Base-by-base conservation (phyloP, 2,888 invertebrate species). In the Phymatocera aterrima region DNA sequence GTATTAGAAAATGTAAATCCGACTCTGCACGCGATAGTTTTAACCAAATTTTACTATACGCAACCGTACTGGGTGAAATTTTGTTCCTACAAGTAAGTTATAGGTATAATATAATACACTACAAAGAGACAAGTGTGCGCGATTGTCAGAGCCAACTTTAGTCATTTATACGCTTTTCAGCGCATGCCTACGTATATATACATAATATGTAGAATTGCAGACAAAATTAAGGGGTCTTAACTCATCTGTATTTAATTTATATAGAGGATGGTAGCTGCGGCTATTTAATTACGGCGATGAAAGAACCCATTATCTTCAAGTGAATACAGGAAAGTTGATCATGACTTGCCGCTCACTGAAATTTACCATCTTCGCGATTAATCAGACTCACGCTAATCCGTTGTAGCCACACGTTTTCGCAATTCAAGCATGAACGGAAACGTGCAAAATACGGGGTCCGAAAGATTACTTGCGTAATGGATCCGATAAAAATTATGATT, bases 101-200 rank as follows among this genome's bases (percentile, higher is more conserved):
- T 61, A 72, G 79, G 77, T 77, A 80, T 77, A 77, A n/a, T 54
- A 6, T 18, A n/a, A n/a, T 8, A 18, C 15, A 54, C 6, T 6
- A 24, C 28, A 24, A 28, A n/a, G 28, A 31, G 28, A 24, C 31
- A 80, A 79, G 78, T 40, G 72, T 77, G 81, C 81, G 82, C 83
- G 84, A 84, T 84, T 84, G 84, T 84, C 84, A 83, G 79, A 82
- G 78, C 78, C 57, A 51, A 54, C 31, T 31, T 60, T n/a, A n/a
- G n/a, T n/a, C n/a, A 60, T n/a, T 51, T 72, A 51, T 40, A 78
- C 77, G 64, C 77, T 72, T n/a, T n/a, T 78, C 18, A 72, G 78
- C 78, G 28, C n/a, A n/a, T n/a, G n/a, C n/a, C n/a, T 77, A 68
- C 51, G 77, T 77, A 77, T 61, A 64, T 34, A 68, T 77, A 77